These are phyloP conservation scores for Climacteris rufus DNA, from an alignment of 2,113 vertebrate genomes.

Conservation along the genomic window DNA sequence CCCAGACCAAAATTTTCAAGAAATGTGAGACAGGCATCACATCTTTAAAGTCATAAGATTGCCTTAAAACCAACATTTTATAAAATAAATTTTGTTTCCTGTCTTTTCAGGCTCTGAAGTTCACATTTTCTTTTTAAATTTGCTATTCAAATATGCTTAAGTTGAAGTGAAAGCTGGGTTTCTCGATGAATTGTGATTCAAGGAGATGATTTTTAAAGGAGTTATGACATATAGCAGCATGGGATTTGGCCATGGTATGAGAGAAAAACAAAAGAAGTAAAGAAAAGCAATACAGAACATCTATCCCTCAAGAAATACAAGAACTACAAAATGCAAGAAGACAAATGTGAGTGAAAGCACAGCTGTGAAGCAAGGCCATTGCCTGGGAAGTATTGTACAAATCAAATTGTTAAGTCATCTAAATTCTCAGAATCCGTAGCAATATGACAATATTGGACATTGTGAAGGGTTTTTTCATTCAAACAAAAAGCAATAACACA, in stretches of 20 bases:
- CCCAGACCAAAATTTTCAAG: not conserved
- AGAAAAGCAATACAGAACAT: not conserved
- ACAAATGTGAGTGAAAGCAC: not conserved
- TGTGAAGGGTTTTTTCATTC: not conserved
- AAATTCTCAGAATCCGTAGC: not conserved
- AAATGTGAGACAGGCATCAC: not conserved
- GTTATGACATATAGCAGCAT: not conserved
- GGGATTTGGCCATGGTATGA: not conserved
- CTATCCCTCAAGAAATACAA: not conserved
- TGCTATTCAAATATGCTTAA: not conserved
- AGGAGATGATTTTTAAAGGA: not conserved
- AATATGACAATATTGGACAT: not conserved
- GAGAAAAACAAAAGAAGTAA: not conserved
- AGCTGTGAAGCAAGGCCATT: not conserved
- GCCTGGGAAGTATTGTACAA: not conserved
- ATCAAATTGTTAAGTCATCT: not conserved
- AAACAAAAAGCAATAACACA: not conserved
- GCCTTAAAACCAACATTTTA: not conserved
- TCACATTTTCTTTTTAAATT: not conserved
- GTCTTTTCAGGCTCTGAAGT: not conserved
- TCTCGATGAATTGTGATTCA: not conserved
- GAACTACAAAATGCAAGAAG: not conserved
- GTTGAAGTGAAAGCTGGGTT: not conserved
- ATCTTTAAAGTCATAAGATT: not conserved
- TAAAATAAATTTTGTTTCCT: not conserved